phyloP scores from a whole-genome alignment of 2,113 vertebrate genomes.

The Apistogramma diplotaenia region DNA sequence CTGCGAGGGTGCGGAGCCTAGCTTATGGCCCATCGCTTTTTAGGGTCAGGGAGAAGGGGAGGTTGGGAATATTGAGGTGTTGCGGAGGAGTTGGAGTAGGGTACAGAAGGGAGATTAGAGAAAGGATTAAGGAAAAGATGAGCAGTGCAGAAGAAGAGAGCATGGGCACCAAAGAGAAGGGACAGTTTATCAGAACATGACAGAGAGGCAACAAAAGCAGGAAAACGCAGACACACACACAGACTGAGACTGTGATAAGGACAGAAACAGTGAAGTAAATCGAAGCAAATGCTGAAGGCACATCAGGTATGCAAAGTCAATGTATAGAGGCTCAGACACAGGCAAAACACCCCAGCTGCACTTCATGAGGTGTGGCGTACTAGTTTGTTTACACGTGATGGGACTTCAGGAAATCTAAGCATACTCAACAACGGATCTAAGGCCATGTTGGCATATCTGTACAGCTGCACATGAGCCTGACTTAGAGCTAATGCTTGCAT shows the following conservation, averaged over 20 bases:
- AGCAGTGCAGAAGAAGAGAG: constrained; percentile 45
- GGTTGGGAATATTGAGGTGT: constrained; percentile 47
- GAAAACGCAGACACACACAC: constrained; percentile 19
- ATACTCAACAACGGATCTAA: background rate
- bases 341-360: background rate
- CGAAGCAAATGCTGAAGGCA: constrained; percentile 14
- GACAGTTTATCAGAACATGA: constrained; percentile 49
- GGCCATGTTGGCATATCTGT: background rate
- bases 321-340: background rate
- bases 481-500: background rate
- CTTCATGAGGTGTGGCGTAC: background rate
- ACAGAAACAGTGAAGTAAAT: constrained; percentile 38
- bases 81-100: constrained; percentile 45
- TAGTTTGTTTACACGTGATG: background rate
- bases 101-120: constrained; percentile 49
- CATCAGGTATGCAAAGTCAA: constrained; percentile 12
- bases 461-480: background rate
- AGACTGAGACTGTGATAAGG: constrained; percentile 31
- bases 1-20: constrained; percentile 76
- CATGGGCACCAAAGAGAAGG: constrained; percentile 39
- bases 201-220: constrained; percentile 20
- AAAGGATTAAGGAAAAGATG: constrained; percentile 56
- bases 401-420: background rate
- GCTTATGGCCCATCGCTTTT: constrained; percentile 72
- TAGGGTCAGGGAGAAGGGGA: constrained; percentile 16